phyloP scores from a whole-genome alignment of 2,888 invertebrate species.

The Dermolepida albohirtum region DNA sequence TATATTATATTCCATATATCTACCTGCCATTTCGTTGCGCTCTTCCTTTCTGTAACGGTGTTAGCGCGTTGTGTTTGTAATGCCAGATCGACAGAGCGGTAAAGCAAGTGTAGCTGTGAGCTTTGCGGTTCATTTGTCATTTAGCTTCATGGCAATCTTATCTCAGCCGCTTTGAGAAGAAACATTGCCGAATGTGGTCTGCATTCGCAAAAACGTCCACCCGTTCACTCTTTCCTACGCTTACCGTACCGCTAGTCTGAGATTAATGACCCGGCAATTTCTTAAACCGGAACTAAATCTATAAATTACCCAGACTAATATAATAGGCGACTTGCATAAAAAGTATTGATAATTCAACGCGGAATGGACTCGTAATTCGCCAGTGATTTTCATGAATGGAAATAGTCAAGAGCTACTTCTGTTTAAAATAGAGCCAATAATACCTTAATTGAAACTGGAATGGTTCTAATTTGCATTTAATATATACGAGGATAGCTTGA shows the following conservation, averaged over 20 bases:
- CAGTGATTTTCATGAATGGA: not conserved
- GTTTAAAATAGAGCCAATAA: not conserved
- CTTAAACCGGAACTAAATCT: slow-evolving; percentile 49
- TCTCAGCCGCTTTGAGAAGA: slow-evolving; percentile 45
- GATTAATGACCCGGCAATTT: slow-evolving; percentile 48
- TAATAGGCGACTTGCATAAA: slow-evolving; percentile 43
- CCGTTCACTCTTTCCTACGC: slow-evolving; percentile 32
- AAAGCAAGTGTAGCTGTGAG: slow-evolving; percentile 37
- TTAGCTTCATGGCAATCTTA: slow-evolving; percentile 47
- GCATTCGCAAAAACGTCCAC: slow-evolving; percentile 47
- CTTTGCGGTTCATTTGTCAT: slow-evolving; percentile 48
- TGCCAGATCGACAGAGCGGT: slow-evolving; percentile 31
- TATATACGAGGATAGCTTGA: no score
- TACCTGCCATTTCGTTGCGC: not conserved
- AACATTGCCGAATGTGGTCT: slow-evolving; percentile 47
- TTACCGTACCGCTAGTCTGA: slow-evolving; percentile 24
- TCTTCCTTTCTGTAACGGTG: slow-evolving; percentile 1
- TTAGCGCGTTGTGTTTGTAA: slow-evolving; percentile 22
- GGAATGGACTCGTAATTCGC: not conserved
- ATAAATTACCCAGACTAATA: slow-evolving; percentile 47
- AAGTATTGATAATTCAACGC: slow-evolving; percentile 44
- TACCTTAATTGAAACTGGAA: slow-evolving; percentile 7
- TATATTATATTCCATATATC: no score
- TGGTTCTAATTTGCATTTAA: slow-evolving; percentile 1
- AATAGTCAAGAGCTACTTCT: slow-evolving; percentile 1